Conservation (phyloP, 2,797 vertebrate species). For the Hydrocynus forskahlii region DNA sequence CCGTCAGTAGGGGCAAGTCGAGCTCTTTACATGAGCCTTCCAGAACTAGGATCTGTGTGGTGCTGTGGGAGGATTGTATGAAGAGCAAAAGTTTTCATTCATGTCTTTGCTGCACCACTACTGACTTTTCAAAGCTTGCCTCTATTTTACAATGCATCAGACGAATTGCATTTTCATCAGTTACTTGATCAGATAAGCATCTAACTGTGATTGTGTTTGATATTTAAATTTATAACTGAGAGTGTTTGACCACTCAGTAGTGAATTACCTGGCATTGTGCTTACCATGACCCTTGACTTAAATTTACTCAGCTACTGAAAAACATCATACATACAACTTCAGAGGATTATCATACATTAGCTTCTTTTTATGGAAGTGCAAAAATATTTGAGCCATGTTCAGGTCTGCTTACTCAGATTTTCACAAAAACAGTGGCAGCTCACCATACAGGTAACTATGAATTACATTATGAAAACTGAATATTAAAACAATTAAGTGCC, state of each 20-base stretch:
- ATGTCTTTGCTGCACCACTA: background rate
- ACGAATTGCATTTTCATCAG: background rate
- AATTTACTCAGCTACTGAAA: conserved; percentile 3
- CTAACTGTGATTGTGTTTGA: background rate
- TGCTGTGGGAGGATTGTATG: background rate
- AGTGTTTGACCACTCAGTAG: background rate
- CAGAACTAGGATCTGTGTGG: conserved; percentile 39
- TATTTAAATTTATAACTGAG: conserved; percentile 2
- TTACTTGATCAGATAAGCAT: background rate
- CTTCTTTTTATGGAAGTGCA: too few species aligned
- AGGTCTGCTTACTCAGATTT: too few species aligned
- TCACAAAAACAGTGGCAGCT: too few species aligned
- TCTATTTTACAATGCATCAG: background rate
- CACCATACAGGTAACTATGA: too few species aligned
- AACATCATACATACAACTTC: background rate
- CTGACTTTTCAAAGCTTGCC: background rate
- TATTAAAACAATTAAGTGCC: too few species aligned
- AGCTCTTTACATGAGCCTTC: conserved; percentile 39
- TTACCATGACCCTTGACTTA: background rate
- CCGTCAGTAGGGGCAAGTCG: conserved; percentile 30
- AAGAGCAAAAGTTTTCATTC: background rate
- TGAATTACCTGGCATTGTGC: background rate
- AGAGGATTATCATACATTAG: too few species aligned
- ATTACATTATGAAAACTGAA: too few species aligned
- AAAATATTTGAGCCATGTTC: too few species aligned